A percentile compares a stretch with the other conserved stretches of the same genome.
phyloP scores from a whole-genome alignment of 1,140 invertebrate species.

The Orius insidiosus region DNA sequence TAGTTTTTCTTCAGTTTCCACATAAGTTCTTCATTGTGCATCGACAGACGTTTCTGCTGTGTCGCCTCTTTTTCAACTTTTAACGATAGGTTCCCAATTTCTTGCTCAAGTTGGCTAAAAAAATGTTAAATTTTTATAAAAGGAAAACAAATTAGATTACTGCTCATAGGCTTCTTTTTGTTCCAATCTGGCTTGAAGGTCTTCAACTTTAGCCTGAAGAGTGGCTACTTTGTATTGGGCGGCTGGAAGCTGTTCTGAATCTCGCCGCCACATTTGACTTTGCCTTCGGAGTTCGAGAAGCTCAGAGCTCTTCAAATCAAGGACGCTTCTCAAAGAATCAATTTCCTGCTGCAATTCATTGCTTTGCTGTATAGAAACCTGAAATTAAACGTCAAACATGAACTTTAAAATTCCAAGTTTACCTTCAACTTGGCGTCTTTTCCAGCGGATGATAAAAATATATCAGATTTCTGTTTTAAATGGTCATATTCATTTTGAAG shows the following conservation, averaged over 20 bases:
- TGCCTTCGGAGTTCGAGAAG: conserved; percentile 46
- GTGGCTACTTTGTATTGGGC: conserved; percentile 34
- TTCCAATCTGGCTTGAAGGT: conserved; percentile 45
- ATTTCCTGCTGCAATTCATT: conserved; percentile 40
- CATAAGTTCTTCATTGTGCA: conserved; percentile 70
- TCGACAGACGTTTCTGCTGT: conserved; percentile 54
- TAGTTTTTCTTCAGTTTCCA: conserved; percentile 66
- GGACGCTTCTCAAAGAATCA: conserved; percentile 51
- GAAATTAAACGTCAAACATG: conserved; percentile 21
- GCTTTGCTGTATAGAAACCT: conserved; percentile 24
- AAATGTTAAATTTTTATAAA: conserved; percentile 13
- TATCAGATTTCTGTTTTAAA: conserved; percentile 22
- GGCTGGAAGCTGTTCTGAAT: conserved; percentile 34
- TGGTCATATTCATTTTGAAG: conserved; percentile 22
- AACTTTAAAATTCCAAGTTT: conserved; percentile 19
- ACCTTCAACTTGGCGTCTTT: conserved; percentile 24
- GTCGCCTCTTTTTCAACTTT: conserved; percentile 49
- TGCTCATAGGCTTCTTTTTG: conserved; percentile 35
- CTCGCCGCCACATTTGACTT: conserved; percentile 33
- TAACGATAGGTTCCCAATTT: conserved; percentile 53
- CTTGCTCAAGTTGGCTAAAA: conserved; percentile 33
- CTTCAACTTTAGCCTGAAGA: conserved; percentile 46
- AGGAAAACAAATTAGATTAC: conserved; percentile 25
- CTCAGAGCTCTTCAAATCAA: conserved; percentile 57
- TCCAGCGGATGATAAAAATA: conserved; percentile 19